Evolutionary conservation across 1,140 invertebrate species (phyloP).

Genomic region (Cotesia vestalis): DNA sequence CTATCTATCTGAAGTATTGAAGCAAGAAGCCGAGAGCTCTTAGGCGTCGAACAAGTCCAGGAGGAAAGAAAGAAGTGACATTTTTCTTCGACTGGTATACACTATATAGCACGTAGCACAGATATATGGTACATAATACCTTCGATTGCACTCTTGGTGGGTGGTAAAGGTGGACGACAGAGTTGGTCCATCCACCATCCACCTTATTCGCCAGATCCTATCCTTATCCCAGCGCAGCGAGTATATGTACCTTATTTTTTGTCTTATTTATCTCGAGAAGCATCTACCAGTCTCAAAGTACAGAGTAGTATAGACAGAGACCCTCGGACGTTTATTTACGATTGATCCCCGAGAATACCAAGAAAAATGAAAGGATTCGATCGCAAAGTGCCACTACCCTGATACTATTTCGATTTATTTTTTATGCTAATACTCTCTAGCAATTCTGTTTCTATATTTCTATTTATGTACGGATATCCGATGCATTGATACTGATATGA

Average conservation of each 20-base stretch:
- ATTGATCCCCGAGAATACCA: slow-evolving; percentile 20
- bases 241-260: neutral
- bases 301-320: neutral
- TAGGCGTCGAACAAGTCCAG: neutral
- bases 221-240: neutral
- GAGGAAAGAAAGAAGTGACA: slow-evolving; percentile 6
- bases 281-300: neutral
- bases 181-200: neutral
- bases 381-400: neutral
- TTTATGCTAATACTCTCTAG: neutral
- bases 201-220: neutral
- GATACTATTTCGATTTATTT: slow-evolving; percentile 7
- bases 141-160: slow-evolving; percentile 27
- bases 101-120: no score
- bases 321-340: slow-evolving; percentile 5
- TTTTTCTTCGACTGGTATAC: slow-evolving; percentile 13
- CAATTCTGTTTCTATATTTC: no score
- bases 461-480: no score
- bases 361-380: slow-evolving; percentile 27
- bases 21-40: neutral
- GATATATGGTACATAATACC: neutral
- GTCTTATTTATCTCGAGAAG: neutral
- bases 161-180: slow-evolving; percentile 3
- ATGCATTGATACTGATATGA: no score
- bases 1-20: neutral